Evolutionary conservation across 2,797 vertebrate genomes (phyloP).

Genomic region (Glyptemys insculpta): DNA sequence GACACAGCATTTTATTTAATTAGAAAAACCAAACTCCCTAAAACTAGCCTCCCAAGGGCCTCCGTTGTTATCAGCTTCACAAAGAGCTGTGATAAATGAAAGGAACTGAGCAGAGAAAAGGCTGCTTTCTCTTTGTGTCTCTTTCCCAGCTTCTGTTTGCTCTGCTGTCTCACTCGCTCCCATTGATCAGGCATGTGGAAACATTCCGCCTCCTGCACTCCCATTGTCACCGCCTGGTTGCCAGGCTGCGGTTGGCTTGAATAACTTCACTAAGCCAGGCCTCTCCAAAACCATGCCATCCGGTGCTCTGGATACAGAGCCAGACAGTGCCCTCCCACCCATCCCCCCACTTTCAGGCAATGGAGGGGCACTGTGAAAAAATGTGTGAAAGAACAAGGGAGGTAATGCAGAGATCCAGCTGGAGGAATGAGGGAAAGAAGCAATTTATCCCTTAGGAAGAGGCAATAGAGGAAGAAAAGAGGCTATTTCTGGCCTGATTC

Average conservation of each 20-base stretch:
- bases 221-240: constrained; percentile 90
- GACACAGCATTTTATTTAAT: constrained; percentile 67
- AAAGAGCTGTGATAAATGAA: constrained; percentile 86
- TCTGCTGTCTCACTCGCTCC: constrained; percentile 87
- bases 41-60: constrained; percentile 79
- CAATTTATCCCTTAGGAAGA: constrained; percentile 1
- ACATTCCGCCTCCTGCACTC: constrained; percentile 94
- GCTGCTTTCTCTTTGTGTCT: constrained; percentile 84
- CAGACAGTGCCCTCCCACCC: constrained; percentile 55
- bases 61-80: constrained; percentile 81
- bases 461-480: background rate
- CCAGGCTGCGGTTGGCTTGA: constrained; percentile 86
- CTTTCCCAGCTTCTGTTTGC: constrained; percentile 90
- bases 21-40: constrained; percentile 78
- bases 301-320: constrained; percentile 58
- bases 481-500: constrained; percentile 29
- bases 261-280: constrained; percentile 82
- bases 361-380: constrained; percentile 55
- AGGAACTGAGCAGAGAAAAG: constrained; percentile 81
- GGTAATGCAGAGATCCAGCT: constrained; percentile 34
- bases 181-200: constrained; percentile 99
- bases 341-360: constrained; percentile 55
- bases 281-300: constrained; percentile 82
- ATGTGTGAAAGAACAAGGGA: constrained; percentile 62
- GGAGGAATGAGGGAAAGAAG: background rate